These are phyloP conservation scores for Syngnathus acus DNA, from an alignment of 2,797 vertebrate species.

Conservation along the genomic window DNA sequence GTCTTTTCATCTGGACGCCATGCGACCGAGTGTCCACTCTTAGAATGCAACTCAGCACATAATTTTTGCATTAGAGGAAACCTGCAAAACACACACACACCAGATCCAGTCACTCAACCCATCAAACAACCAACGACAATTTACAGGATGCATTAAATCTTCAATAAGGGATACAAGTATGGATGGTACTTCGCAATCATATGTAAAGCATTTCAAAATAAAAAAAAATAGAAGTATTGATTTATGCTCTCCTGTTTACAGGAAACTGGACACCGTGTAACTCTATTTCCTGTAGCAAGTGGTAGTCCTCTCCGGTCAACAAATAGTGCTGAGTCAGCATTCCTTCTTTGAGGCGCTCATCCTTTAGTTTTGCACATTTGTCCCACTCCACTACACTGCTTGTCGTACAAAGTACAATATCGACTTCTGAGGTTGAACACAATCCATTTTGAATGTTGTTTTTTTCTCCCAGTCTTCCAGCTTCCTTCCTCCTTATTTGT, in stretches of 20 bases:
- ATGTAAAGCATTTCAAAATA: conserved; percentile 10
- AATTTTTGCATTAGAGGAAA: neutral
- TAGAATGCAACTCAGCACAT: neutral
- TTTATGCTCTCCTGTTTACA: conserved; percentile 28
- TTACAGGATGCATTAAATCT: neutral
- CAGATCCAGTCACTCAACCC: neutral
- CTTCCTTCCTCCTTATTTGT: neutral
- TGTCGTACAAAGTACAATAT: neutral
- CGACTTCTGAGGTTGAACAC: neutral
- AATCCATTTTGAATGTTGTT: neutral
- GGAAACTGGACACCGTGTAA: conserved; percentile 50
- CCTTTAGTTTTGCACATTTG: conserved; percentile 29
- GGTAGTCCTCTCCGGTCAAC: conserved; percentile 40
- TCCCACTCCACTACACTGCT: neutral
- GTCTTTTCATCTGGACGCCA: neutral
- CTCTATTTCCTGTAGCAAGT: conserved; percentile 62
- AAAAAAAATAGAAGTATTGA: conserved; percentile 23
- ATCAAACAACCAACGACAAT: neutral
- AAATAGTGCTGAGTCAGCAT: conserved; percentile 50
- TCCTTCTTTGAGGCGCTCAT: conserved; percentile 35
- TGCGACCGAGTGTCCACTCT: neutral
- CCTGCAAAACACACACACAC: neutral
- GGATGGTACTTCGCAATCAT: neutral
- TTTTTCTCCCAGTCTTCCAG: too few species aligned
- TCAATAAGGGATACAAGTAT: neutral